Evolutionary conservation across 2,888 invertebrate species (phyloP), one percentile per base, ranked within the genome.

Genomic region (Aplocera efformata): DNA sequence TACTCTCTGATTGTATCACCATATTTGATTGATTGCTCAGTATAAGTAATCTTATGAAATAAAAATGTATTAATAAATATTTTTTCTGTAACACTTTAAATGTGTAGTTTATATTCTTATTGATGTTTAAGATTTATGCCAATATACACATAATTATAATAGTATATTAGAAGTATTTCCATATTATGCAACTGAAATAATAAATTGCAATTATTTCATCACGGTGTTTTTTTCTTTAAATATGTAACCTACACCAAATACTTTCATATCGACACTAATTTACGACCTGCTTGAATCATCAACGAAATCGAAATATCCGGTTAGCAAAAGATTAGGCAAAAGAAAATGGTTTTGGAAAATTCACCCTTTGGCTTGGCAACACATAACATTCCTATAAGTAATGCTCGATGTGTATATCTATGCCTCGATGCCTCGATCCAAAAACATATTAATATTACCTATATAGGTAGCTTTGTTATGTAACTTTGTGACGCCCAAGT

Each of bases 111-210:
- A 65, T 67, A 58, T 66, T 67, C 70, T 60, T 64, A 42, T 21
- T 30, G 38, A 32, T 22, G 6, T 32, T 63, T 67, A 60, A 56
- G 48, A 60, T 67, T 63, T 60, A 39, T 65, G 66, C 67, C 67
- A 69, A 68, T 70, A 68, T 72, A 72, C 65, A 69, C 59, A 21
- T 43, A 39, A 34, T 35, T 13, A n/a, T n/a, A n/a, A n/a, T n/a
- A 38, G 29, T 53, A 58, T 65, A 69, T 59, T 61, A 17, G 68
- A 74, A 73, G 72, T 69, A 67, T 57, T 75, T 75, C 62, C 57
- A 67, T 62, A 72, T 70, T 74, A 64, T 76, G 75, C 73, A 79
- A 79, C 59, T 56, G 47, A 54, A 56, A 61, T 67, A 63, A 72
- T 79, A 81, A 75, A 66, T 70, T 64, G 43, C 25, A 20, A 43